These are phyloP conservation scores for Platysternon megacephalum DNA, from an alignment of 2,113 vertebrate genomes.

Conservation along the genomic window DNA sequence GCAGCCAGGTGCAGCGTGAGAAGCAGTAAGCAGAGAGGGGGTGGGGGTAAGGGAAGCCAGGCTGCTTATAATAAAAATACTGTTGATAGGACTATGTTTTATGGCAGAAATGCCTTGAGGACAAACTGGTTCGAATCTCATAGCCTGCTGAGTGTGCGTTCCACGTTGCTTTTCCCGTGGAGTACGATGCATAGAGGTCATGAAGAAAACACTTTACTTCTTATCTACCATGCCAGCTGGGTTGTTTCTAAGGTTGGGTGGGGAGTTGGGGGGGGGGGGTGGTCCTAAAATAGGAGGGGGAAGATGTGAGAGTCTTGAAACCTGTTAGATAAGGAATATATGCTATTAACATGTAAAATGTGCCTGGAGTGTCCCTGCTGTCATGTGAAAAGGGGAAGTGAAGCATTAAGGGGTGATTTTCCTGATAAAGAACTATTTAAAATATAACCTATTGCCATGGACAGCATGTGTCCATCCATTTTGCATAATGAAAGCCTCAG, in stretches of 20 bases:
- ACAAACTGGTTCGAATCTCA: background rate
- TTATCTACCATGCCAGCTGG: slow-evolving; percentile 13
- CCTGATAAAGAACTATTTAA: slow-evolving; percentile 42
- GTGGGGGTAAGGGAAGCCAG: background rate
- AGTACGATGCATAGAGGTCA: slow-evolving; percentile 78
- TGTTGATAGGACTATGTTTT: slow-evolving; percentile 4
- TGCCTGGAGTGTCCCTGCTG: slow-evolving; percentile 28
- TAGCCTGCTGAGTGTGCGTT: slow-evolving; percentile 66
- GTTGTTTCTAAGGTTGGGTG: slow-evolving; percentile 22
- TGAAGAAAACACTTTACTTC: slow-evolving; percentile 62
- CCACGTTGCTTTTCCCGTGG: slow-evolving; percentile 53
- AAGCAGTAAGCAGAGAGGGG: background rate
- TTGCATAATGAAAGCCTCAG: slow-evolving; percentile 66
- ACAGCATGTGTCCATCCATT: slow-evolving; percentile 62
- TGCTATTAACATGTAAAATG: slow-evolving; percentile 42
- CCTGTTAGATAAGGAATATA: slow-evolving; percentile 41
- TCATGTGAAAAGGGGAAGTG: slow-evolving; percentile 33
- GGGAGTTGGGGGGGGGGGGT: slow-evolving; percentile 48
- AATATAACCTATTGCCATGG: slow-evolving; percentile 42
- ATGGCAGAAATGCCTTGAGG: slow-evolving; percentile 65
- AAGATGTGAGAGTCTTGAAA: slow-evolving; percentile 27
- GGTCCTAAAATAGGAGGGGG: background rate
- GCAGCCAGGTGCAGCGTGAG: slow-evolving; percentile 59
- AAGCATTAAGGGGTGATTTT: slow-evolving; percentile 25
- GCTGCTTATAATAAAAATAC: slow-evolving; percentile 21